phyloP scores from a whole-genome alignment of 2,113 vertebrate genomes.

The Istiophorus platypterus region DNA sequence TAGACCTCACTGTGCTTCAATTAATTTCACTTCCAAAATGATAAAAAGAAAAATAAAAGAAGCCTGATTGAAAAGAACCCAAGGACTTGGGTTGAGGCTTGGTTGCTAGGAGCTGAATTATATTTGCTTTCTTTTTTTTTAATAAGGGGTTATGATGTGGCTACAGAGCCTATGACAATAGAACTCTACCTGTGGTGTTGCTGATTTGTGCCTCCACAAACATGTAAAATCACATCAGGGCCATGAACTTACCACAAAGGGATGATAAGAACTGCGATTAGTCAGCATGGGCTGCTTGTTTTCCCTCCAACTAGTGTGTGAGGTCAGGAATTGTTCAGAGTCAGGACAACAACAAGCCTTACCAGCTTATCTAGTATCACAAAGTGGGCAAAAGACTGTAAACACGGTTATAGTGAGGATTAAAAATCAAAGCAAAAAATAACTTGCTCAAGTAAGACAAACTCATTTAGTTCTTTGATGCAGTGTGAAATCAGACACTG shows the following conservation, averaged over 20 bases:
- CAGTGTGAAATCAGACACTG: not conserved
- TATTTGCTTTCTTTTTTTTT: not conserved
- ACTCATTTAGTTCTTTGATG: not conserved
- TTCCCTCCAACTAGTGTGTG: not conserved
- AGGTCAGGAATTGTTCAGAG: not conserved
- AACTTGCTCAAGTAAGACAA: not conserved
- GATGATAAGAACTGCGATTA: not conserved
- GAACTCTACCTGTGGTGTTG: not conserved
- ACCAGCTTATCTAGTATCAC: not conserved
- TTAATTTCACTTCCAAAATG: no score
- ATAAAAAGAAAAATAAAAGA: no score
- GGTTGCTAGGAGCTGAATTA: not conserved
- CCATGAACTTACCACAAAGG: not conserved
- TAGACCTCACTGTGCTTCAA: no score
- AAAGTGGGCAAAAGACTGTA: not conserved
- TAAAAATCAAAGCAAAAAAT: not conserved
- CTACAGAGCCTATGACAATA: not conserved
- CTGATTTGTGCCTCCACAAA: not conserved
- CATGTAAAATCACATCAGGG: not conserved
- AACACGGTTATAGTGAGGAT: not conserved
- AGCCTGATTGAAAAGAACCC: not conserved
- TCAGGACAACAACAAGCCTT: not conserved
- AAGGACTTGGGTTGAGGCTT: not conserved
- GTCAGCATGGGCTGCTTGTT: not conserved
- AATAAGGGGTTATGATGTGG: not conserved